Evolutionary conservation across 2,797 vertebrate genomes (phyloP).

Genomic region (Steatocranus sp.): DNA sequence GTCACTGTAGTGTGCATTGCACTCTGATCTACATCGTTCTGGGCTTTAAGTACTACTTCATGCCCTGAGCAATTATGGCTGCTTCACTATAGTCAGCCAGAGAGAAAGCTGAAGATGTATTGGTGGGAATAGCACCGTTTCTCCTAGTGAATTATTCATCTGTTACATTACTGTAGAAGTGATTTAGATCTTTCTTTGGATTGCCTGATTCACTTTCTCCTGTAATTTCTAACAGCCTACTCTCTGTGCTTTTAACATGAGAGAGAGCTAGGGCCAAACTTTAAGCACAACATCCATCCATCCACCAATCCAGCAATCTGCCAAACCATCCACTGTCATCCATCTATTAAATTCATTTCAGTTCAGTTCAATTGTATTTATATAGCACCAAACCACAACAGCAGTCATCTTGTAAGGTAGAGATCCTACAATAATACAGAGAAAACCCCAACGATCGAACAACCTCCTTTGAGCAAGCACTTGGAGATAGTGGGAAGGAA

Average conservation of each 20-base stretch:
- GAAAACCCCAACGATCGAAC: neutral
- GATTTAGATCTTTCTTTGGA: constrained; percentile 43
- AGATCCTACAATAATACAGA: neutral
- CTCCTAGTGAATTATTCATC: constrained; percentile 72
- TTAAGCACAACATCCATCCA: neutral
- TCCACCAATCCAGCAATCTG: neutral
- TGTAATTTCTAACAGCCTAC: constrained; percentile 11
- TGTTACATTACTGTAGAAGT: constrained; percentile 45
- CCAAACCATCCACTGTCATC: neutral
- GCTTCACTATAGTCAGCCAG: constrained; percentile 27
- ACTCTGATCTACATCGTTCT: constrained; percentile 67
- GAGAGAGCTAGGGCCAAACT: neutral
- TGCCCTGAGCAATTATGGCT: constrained; percentile 59
- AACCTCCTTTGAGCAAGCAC: neutral
- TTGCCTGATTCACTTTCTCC: constrained; percentile 42
- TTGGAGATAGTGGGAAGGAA: neutral
- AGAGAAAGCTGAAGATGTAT: constrained; percentile 51
- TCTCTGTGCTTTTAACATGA: neutral
- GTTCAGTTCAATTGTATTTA: neutral
- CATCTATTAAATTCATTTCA: neutral
- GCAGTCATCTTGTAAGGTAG: neutral
- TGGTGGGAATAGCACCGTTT: constrained; percentile 51
- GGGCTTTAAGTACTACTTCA: constrained; percentile 62
- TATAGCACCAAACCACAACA: neutral
- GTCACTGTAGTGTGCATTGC: constrained; percentile 62